Evolutionary conservation across 2,888 invertebrate genomes (phyloP), one percentile per base, ranked within the genome.

Genomic region (Microplitis deprimator): DNA sequence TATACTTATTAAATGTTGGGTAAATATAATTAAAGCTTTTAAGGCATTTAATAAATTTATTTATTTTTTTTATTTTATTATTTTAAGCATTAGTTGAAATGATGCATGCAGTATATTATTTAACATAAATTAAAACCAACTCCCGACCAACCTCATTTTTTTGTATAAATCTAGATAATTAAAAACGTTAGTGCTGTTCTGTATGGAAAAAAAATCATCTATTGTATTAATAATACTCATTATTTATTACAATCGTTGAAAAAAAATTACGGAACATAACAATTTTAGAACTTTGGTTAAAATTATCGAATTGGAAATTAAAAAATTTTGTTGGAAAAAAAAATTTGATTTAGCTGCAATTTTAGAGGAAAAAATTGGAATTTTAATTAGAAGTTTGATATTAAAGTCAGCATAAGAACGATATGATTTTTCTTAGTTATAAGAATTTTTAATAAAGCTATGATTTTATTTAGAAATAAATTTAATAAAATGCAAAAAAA

Each of bases 71-170:
- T 29, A 29, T 29, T 6, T 73, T 17, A 68, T 38, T 39, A 40
- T 39, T 16, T 38, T 6, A 65, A 65, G 65, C 65, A 65, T 65
- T 65, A 8, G 50, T 50, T 50, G 50, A 8, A 5, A 50, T 20
- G 8, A 29, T 65, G 13, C 29, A 13, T 65, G 38, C 38, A 20
- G 29, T 10, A 20, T 20, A 20, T 20, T 41, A 40, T 8, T 40
- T 60, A 62, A 29, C 29, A n/a, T 29, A 29, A 29, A 17, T 72
- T 72, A 62, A 73, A 73, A 73, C 73, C 73, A 73, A 73, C 73
- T 73, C 73, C 73, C 73, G 65, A 20, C 73, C 65, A 64, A 73
- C 41, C 65, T 50, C 16, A 39, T 61, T 17, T 64, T n/a, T 8
- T 20, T 39, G 40, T 62, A 17, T 61, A n/a, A n/a, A 62, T 16